Percentiles rank a stretch among this genome's conserved stretches.
These are phyloP conservation scores for Brachyistius frenatus DNA, from an alignment of 2,113 vertebrate species.

Conservation along the genomic window DNA sequence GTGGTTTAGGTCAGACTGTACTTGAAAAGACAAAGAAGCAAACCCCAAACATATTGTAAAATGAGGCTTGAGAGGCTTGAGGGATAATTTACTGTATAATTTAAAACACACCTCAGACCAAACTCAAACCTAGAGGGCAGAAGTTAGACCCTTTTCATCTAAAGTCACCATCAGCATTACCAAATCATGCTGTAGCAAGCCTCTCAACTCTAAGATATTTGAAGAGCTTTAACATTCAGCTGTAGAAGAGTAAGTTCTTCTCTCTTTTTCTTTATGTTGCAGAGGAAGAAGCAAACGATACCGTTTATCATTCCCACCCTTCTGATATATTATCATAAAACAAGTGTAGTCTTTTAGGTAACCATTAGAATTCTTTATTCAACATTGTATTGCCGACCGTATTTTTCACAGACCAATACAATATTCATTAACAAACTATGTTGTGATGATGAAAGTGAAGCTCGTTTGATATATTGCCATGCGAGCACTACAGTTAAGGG, in stretches of 20 bases:
- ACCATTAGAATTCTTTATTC: slow-evolving; percentile 36
- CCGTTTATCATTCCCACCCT: background rate
- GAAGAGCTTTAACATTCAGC: slow-evolving; percentile 6
- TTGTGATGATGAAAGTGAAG: slow-evolving; percentile 47
- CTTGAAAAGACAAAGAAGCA: background rate
- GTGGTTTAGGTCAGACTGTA: background rate
- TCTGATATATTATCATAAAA: slow-evolving; percentile 11
- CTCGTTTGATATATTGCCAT: slow-evolving; percentile 44
- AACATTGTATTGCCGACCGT: slow-evolving; percentile 29
- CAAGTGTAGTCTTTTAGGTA: slow-evolving; percentile 32
- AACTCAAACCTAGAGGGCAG: slow-evolving; percentile 2
- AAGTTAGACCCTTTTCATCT: slow-evolving; percentile 19
- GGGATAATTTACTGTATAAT: background rate
- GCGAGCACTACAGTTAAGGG: slow-evolving; percentile 37
- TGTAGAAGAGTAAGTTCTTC: background rate
- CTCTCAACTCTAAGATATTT: slow-evolving; percentile 22
- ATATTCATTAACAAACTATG: slow-evolving; percentile 67
- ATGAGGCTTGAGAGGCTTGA: background rate
- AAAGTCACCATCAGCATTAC: slow-evolving; percentile 12
- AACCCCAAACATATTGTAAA: slow-evolving; percentile 16
- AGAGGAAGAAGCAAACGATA: background rate
- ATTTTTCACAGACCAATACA: slow-evolving; percentile 45
- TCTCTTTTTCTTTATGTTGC: background rate
- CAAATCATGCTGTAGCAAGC: slow-evolving; percentile 1
- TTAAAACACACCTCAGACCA: background rate